A percentile compares a stretch with the other conserved stretches of the same genome.
phyloP scores from a whole-genome alignment of 2,888 invertebrate genomes.

The Pseudoips prasinana region DNA sequence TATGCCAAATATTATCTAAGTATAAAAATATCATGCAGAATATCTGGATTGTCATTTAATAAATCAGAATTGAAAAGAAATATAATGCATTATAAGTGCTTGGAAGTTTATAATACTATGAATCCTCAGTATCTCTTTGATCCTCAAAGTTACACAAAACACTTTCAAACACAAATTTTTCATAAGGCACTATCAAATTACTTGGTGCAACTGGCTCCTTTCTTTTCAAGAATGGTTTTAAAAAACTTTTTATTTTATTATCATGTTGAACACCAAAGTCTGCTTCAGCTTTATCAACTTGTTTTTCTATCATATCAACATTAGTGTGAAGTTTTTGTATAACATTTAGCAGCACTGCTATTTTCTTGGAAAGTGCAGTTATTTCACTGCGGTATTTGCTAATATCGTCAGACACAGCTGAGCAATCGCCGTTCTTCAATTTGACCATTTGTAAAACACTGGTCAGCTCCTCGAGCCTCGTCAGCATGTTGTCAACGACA shows the following conservation, averaged over 20 bases:
- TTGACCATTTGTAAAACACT: slow-evolving; percentile 83
- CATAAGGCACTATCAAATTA: slow-evolving; percentile 13
- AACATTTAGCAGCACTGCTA: slow-evolving; percentile 77
- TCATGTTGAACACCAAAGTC: slow-evolving; percentile 81
- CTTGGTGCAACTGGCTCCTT: slow-evolving; percentile 34
- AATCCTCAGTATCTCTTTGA: too few relatives aligned
- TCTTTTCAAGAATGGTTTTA: slow-evolving; percentile 82
- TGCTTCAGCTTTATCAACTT: slow-evolving; percentile 82
- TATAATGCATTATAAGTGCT: too few relatives aligned
- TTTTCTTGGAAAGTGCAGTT: slow-evolving; percentile 74
- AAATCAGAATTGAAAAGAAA: too few relatives aligned
- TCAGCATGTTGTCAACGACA: slow-evolving; percentile 85
- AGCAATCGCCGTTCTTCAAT: slow-evolving; percentile 68
- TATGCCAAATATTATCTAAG: too few relatives aligned
- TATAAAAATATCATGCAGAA: too few relatives aligned
- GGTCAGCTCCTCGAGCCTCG: slow-evolving; percentile 84
- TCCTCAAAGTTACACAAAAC: slow-evolving; percentile 59
- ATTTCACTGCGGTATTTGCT: slow-evolving; percentile 77
- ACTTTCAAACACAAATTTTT: slow-evolving; percentile 48
- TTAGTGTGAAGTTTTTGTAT: slow-evolving; percentile 74
- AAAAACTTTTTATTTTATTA: slow-evolving; percentile 80
- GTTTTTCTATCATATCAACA: slow-evolving; percentile 80
- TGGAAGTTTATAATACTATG: too few relatives aligned
- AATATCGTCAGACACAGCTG: slow-evolving; percentile 77
- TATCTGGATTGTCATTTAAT: too few relatives aligned